Evolutionary conservation across 2,113 vertebrate species (phyloP), one percentile per base, ranked within the genome.

Genomic region (Cyphomyrus discorhynchus): DNA sequence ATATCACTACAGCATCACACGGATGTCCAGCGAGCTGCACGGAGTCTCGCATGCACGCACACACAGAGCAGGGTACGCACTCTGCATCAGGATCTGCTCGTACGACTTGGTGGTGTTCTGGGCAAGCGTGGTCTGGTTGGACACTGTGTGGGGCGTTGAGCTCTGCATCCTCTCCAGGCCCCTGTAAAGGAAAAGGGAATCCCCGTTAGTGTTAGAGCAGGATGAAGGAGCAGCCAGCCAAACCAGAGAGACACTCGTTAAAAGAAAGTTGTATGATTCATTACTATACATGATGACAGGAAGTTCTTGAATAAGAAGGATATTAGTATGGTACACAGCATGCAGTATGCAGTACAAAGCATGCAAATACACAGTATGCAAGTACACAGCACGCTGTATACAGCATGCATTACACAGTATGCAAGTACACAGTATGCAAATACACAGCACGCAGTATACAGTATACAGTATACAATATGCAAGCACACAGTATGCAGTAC

Each of bases 71-170:
- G 17, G 42, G 80, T 85, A 83, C 50, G 45, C 19, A 45, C 96
- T 96, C 91, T 96, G 96, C 46, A 95, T 95, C 87, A 96, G 95
- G 47, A 96, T 95, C 92, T 96, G 94, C 74, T 96, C 93, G 90
- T 42, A 90, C 46, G 95, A 95, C 91, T 95, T 96, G 35, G 96
- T 95, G n/a, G 93, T 92, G 90, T 92, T 95, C 24, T 91, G 82
- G 62, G 91, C 3, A 11, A 7, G 24, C 47, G 93, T 89, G 1
- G 92, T 93, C 83, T 77, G 66, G 91, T 88, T 95, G 92, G 91
- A 94, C 93, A 92, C 92, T 84, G 95, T 90, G 53, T 92, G 92
- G 85, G 50, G 89, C 77, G 94, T 95, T 93, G 93, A 92, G 56
- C 92, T 88, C 94, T 94, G 93, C 96, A 96, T 96, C 91, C 95